These are phyloP conservation scores for Rhinogobio ventralis DNA, from an alignment of 2,797 vertebrate genomes.

Conservation along the genomic window DNA sequence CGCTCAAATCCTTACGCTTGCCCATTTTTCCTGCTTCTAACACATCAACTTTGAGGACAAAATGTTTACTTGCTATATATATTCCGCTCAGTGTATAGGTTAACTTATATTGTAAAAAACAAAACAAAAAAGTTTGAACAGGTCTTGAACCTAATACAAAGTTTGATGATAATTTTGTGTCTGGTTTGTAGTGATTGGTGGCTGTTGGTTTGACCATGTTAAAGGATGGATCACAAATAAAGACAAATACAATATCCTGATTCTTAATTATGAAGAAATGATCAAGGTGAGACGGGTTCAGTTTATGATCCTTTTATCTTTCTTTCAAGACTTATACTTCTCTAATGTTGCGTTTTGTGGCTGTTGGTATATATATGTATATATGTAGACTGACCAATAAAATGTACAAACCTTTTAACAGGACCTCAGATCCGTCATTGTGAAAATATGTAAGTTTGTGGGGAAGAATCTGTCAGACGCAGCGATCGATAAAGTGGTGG, in stretches of 20 bases:
- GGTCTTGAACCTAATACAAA: background rate
- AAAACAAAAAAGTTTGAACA: no score
- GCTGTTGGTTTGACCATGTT: conserved; percentile 75
- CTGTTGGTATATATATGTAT: background rate
- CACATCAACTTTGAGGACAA: no score
- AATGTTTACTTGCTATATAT: no score
- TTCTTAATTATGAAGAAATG: conserved; percentile 78
- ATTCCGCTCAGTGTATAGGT: no score
- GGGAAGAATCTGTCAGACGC: conserved; percentile 72
- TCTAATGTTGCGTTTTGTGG: background rate
- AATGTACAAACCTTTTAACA: background rate
- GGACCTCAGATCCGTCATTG: conserved; percentile 70
- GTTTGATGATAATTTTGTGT: background rate
- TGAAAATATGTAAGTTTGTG: conserved; percentile 73
- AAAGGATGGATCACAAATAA: conserved; percentile 73
- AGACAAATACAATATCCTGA: conserved; percentile 77
- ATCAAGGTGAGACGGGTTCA: conserved; percentile 69
- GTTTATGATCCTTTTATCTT: background rate
- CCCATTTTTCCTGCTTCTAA: no score
- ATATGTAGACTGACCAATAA: background rate
- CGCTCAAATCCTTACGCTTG: no score
- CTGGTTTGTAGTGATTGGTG: conserved; percentile 58
- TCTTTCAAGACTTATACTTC: background rate
- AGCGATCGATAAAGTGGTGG: conserved; percentile 69
- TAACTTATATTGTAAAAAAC: background rate